These are phyloP conservation scores for Pseudomugil gertrudae DNA, from an alignment of 2,797 vertebrate species.

Conservation along the genomic window DNA sequence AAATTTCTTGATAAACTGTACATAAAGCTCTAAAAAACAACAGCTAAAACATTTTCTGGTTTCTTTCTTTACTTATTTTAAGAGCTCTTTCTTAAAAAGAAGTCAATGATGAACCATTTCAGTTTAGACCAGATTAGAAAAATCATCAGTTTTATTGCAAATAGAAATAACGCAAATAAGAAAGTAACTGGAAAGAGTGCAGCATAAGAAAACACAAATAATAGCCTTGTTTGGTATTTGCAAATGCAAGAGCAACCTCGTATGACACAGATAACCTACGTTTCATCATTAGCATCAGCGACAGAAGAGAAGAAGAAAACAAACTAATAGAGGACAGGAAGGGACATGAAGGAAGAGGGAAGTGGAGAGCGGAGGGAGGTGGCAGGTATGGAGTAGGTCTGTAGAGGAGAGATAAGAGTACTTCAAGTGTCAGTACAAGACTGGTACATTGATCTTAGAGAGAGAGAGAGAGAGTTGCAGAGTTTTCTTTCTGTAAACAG, in stretches of 20 bases:
- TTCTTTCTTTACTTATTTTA: not conserved
- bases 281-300: slow-evolving; percentile 54
- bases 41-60: too few relatives aligned
- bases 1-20: not conserved
- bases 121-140: not conserved
- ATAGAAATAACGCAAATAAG: not conserved
- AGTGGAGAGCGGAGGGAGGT: slow-evolving; percentile 39
- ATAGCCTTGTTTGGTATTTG: slow-evolving; percentile 20
- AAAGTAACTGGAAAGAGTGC: not conserved
- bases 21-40: not conserved
- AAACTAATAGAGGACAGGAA: slow-evolving; percentile 16
- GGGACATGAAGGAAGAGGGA: slow-evolving; percentile 12
- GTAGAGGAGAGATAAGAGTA: slow-evolving; percentile 76
- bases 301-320: slow-evolving; percentile 27
- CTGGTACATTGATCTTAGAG: slow-evolving; percentile 77
- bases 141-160: not conserved
- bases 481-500: slow-evolving; percentile 52
- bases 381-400: slow-evolving; percentile 72
- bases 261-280: slow-evolving; percentile 40
- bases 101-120: not conserved
- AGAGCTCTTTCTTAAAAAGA: not conserved
- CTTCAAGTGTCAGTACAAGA: slow-evolving; percentile 81
- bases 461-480: slow-evolving; percentile 39
- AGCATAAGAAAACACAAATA: slow-evolving; percentile 7
- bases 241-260: slow-evolving; percentile 32